These are phyloP conservation scores for Drosophila paulistorum DNA, from an alignment of 1,140 invertebrate species.

Conservation along the genomic window DNA sequence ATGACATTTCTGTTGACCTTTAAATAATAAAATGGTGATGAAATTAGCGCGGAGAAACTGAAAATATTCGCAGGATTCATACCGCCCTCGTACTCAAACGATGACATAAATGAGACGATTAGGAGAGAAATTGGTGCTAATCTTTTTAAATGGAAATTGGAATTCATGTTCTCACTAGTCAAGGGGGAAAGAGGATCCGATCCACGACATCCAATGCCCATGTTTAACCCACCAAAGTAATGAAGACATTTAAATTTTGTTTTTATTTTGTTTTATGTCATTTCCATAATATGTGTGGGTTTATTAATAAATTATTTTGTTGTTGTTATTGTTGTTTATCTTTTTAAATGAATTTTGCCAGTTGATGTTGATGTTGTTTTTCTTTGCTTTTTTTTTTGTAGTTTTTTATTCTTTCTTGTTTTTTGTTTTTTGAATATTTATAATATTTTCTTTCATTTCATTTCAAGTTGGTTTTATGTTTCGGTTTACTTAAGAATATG, in stretches of 20 bases:
- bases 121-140: no score
- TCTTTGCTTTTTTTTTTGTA: conserved; percentile 46
- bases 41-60: no score
- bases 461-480: conserved; percentile 39
- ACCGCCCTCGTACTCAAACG: no score
- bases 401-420: conserved; percentile 70
- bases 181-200: no score
- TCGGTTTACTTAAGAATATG: conserved; percentile 67
- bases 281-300: conserved; percentile 75
- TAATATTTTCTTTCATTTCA: conserved; percentile 60
- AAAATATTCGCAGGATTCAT: no score
- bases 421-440: conserved; percentile 68
- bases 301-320: conserved; percentile 78
- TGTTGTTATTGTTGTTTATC: conserved; percentile 32
- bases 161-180: no score
- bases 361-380: conserved; percentile 63
- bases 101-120: no score
- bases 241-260: conserved; percentile 12
- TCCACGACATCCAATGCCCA: neutral
- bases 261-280: conserved; percentile 55
- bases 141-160: no score
- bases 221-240: neutral
- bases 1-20: no score
- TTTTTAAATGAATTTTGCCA: conserved; percentile 78
- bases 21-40: no score